Conservation (phyloP, 2,797 vertebrate genomes). For the Bradypus variegatus region DNA sequence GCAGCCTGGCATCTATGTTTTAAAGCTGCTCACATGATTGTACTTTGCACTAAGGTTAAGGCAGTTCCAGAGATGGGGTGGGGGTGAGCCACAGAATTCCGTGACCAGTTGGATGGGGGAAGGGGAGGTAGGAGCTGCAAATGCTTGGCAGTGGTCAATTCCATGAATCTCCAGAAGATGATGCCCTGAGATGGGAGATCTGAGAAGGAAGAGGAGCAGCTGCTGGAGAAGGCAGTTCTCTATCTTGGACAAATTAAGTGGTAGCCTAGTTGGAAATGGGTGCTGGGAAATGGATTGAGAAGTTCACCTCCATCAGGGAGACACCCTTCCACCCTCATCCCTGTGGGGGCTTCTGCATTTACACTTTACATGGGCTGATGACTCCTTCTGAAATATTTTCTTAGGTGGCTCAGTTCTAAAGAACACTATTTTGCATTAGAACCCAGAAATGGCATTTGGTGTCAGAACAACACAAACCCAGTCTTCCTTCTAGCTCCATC, state of each 20-base stretch:
- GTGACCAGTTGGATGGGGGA: neutral
- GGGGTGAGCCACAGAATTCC: neutral
- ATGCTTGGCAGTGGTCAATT: too few species aligned
- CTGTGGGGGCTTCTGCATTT: neutral
- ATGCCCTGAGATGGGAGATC: neutral
- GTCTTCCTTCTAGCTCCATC: too few species aligned
- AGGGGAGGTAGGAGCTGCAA: neutral
- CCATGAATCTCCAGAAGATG: neutral
- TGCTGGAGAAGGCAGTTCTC: neutral
- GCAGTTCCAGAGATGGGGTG: neutral
- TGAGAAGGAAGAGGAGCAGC: neutral
- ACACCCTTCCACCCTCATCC: neutral
- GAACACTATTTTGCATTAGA: neutral
- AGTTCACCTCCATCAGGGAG: neutral
- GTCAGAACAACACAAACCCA: neutral
- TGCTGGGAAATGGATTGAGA: neutral
- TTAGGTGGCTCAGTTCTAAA: neutral
- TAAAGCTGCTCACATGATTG: too few species aligned
- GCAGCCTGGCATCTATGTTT: too few species aligned
- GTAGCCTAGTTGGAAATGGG: neutral
- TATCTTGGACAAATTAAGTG: neutral
- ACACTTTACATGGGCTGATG: neutral
- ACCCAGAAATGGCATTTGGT: neutral
- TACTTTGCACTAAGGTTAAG: neutral
- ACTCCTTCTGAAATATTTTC: neutral